Evolutionary conservation across 2,797 vertebrate species (phyloP).

Genomic region (Champsocephalus gunnari): DNA sequence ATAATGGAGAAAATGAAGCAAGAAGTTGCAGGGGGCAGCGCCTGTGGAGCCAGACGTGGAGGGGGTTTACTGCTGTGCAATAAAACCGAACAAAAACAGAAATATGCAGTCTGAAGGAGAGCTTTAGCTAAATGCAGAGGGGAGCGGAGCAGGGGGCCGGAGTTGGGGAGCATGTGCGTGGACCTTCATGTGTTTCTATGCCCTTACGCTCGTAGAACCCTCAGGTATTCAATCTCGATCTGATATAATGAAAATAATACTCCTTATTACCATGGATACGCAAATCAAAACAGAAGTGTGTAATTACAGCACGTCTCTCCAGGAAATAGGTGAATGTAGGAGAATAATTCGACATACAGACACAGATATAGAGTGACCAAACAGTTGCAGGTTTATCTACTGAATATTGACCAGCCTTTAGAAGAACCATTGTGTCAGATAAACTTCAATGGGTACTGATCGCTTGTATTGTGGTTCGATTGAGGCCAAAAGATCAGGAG

Average conservation of each 20-base stretch:
- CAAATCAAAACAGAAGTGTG: slow-evolving; percentile 48
- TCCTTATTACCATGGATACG: slow-evolving; percentile 40
- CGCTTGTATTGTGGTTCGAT: slow-evolving; percentile 17
- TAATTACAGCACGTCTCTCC: slow-evolving; percentile 39
- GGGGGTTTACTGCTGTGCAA: slow-evolving; percentile 78
- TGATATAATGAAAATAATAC: slow-evolving; percentile 52
- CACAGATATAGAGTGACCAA: slow-evolving; percentile 30
- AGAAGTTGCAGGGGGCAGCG: slow-evolving; percentile 71
- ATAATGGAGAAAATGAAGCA: slow-evolving; percentile 69
- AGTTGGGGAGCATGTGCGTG: slow-evolving; percentile 43
- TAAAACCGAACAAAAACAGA: slow-evolving; percentile 82
- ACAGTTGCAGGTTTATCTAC: slow-evolving; percentile 38
- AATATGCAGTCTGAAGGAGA: slow-evolving; percentile 76
- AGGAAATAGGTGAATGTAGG: slow-evolving; percentile 25
- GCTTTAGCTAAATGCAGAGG: slow-evolving; percentile 66
- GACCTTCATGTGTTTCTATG: slow-evolving; percentile 21
- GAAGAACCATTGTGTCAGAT: slow-evolving; percentile 47
- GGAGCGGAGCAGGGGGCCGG: slow-evolving; percentile 66
- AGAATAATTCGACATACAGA: slow-evolving; percentile 19
- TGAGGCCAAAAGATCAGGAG: slow-evolving; percentile 35
- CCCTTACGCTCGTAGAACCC: slow-evolving; percentile 32
- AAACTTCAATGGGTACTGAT: slow-evolving; percentile 48
- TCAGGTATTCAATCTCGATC: slow-evolving; percentile 45
- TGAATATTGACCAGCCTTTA: slow-evolving; percentile 43
- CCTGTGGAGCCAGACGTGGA: slow-evolving; percentile 71